Conservation (phyloP, 64 coral and sea anemone species). For the Stylophora pistillata region DNA sequence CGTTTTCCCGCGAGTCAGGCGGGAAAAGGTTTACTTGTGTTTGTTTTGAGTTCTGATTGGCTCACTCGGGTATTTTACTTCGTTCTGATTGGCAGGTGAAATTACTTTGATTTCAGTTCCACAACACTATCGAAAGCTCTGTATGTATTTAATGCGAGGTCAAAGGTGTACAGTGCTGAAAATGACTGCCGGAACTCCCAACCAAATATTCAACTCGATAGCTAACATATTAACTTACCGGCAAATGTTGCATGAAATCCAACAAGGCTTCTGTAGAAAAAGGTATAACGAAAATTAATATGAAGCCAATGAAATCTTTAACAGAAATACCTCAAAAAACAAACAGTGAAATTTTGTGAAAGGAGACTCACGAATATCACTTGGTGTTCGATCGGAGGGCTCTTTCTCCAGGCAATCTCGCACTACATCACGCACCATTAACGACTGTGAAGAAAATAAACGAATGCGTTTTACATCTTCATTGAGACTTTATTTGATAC, state of each 20-base stretch:
- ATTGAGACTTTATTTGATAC: no score
- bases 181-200: no score
- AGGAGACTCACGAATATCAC: constrained; percentile 78
- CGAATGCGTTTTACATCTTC: not conserved
- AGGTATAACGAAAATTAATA: not conserved
- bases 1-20: no score
- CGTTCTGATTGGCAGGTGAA: no score
- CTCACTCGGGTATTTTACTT: no score
- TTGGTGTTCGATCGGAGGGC: constrained; percentile 89
- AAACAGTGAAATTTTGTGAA: not conserved
- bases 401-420: constrained; percentile 97
- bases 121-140: no score
- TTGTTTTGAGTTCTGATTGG: no score
- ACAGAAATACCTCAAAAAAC: not conserved
- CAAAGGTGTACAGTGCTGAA: no score
- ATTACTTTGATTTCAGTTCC: no score
- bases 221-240: constrained; percentile 61
- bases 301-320: not conserved
- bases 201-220: not conserved
- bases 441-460: constrained; percentile 64
- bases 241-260: constrained; percentile 98
- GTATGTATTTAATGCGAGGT: no score
- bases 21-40: no score
- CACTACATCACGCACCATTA: constrained; percentile 98
- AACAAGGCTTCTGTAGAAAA: constrained; percentile 75